A percentile compares a stretch with the other conserved stretches of the same genome.
Evolutionary conservation across 2,113 vertebrate genomes (phyloP).

Genomic region (Pelobates fuscus): DNA sequence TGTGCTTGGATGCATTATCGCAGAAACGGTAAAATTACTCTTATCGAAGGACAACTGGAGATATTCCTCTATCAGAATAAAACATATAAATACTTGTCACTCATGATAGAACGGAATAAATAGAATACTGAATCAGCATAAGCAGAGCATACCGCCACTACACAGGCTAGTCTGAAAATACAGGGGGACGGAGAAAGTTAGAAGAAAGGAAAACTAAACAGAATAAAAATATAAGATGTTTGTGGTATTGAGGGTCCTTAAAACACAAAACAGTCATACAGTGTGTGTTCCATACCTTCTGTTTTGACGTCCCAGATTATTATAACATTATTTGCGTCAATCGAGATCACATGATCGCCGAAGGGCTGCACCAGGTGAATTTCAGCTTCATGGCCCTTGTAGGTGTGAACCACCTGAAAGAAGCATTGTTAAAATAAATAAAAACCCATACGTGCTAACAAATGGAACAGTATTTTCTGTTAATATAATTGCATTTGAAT

Average conservation of each 20-base stretch:
- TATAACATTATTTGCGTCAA: constrained; percentile 80
- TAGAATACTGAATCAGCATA: too few relatives aligned
- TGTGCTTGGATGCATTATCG: constrained; percentile 91
- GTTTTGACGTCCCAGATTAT: constrained; percentile 89
- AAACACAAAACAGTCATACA: too few relatives aligned
- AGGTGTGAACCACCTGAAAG: constrained; percentile 82
- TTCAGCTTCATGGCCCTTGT: constrained; percentile 81
- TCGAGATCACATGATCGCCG: constrained; percentile 91
- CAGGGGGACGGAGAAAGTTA: too few relatives aligned
- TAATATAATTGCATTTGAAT: too few relatives aligned
- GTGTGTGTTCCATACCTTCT: constrained; percentile 84
- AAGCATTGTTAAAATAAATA: neutral
- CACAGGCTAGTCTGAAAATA: too few relatives aligned
- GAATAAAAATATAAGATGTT: too few relatives aligned
- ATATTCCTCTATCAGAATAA: constrained; percentile 87
- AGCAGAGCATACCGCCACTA: too few relatives aligned
- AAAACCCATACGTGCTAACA: too few relatives aligned
- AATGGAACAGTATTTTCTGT: too few relatives aligned
- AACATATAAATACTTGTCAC: constrained; percentile 36
- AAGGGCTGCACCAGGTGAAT: constrained; percentile 87
- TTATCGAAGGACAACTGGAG: constrained; percentile 84
- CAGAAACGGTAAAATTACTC: constrained; percentile 78
- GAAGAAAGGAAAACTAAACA: too few relatives aligned
- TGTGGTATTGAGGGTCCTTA: too few relatives aligned
- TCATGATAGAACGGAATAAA: too few relatives aligned